A percentile compares a stretch with the other conserved stretches of the same genome.
These are phyloP conservation scores for Acanthaster planci DNA, from an alignment of 35 echinoderm and acorn worm species.

Conservation along the genomic window DNA sequence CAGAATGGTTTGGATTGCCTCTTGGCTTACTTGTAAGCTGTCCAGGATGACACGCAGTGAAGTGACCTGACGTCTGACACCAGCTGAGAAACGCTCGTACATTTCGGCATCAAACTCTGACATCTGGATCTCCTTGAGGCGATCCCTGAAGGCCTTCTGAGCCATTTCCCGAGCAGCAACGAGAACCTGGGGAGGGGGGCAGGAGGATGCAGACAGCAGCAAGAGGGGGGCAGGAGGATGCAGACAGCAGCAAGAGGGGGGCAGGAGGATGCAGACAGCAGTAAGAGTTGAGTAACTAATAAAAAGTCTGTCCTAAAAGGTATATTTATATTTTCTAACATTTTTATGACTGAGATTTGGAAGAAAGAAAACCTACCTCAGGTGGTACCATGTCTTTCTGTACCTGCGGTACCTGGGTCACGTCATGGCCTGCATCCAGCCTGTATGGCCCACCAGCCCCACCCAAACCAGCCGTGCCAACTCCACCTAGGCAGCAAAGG, in stretches of 20 bases:
- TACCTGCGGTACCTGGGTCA: slow-evolving; percentile 67
- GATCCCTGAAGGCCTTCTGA: slow-evolving; percentile 81
- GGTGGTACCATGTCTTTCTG: slow-evolving; percentile 83
- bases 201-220: background rate
- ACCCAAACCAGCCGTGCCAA: slow-evolving; percentile 84
- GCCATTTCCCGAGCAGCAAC: slow-evolving; percentile 83
- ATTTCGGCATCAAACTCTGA: slow-evolving; percentile 93
- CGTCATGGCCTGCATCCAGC: slow-evolving; percentile 95
- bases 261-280: background rate
- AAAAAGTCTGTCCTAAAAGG: no score
- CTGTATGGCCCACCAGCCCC: slow-evolving; percentile 91
- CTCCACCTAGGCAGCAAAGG: slow-evolving; percentile 74
- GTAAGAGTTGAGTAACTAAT: no score
- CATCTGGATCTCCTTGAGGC: slow-evolving; percentile 91
- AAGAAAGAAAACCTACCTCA: slow-evolving; percentile 68
- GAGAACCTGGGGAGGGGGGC: slow-evolving; percentile 34
- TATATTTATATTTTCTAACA: no score
- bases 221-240: background rate
- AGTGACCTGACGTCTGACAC: slow-evolving; percentile 78
- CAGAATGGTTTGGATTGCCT: no score
- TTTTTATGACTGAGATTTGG: background rate
- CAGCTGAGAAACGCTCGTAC: slow-evolving; percentile 69
- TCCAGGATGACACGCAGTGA: slow-evolving; percentile 84
- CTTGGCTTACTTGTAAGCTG: slow-evolving; percentile 77
- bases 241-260: background rate